Evolutionary conservation across 2,797 vertebrate species (phyloP).

Genomic region (Microhierax caerulescens): DNA sequence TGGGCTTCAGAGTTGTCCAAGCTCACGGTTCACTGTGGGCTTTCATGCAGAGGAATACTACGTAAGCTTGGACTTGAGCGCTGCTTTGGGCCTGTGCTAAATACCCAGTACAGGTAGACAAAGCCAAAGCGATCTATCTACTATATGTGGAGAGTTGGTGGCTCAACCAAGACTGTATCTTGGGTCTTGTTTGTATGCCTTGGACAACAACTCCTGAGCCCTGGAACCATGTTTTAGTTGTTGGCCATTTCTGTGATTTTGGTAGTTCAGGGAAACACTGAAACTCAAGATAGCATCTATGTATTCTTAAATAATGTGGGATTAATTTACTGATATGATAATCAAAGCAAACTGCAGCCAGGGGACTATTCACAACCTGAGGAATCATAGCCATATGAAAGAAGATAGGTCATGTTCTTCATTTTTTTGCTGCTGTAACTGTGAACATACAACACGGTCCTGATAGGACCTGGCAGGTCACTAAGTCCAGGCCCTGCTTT

Average conservation of each 20-base stretch:
- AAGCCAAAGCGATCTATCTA: not conserved
- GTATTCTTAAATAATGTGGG: not conserved
- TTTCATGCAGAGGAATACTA: not conserved
- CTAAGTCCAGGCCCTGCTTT: not conserved
- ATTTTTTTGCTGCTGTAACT: not conserved
- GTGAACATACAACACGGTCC: not conserved
- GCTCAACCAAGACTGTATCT: not conserved
- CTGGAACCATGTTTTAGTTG: not conserved
- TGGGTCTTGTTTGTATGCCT: not conserved
- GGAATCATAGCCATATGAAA: not conserved
- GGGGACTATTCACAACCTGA: not conserved
- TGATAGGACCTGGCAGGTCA: not conserved
- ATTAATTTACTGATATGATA: not conserved
- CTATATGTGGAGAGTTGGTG: not conserved
- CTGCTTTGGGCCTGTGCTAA: not conserved
- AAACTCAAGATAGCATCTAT: not conserved
- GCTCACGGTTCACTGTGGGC: not conserved
- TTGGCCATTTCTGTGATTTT: not conserved
- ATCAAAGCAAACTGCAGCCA: not conserved
- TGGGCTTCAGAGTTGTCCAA: not conserved
- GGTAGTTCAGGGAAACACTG: not conserved
- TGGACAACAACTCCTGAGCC: not conserved
- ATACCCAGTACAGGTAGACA: not conserved
- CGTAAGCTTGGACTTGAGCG: not conserved
- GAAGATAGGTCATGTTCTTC: not conserved